These are phyloP conservation scores for Xiphophorus birchmanni DNA, from an alignment of 2,797 vertebrate species.

Conservation along the genomic window DNA sequence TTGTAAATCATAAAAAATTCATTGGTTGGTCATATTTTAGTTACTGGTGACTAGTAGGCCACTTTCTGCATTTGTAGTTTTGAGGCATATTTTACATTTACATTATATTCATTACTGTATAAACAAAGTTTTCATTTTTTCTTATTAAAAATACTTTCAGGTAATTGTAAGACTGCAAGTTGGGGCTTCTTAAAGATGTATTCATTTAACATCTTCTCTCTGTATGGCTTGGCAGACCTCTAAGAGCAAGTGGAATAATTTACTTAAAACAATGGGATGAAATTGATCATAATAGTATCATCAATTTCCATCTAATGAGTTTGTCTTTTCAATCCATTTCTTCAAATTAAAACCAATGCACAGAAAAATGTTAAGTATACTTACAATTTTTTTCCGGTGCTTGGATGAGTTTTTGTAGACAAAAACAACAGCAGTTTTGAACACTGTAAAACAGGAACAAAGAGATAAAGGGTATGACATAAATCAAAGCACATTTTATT, in stretches of 20 bases:
- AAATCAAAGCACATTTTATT: slow-evolving; percentile 21
- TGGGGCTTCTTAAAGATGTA: neutral
- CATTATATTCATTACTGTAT: neutral
- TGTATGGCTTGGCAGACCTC: neutral
- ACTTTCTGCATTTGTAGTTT: no score
- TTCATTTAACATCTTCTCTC: neutral
- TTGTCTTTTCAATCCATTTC: neutral
- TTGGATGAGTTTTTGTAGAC: slow-evolving; percentile 96
- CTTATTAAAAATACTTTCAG: neutral
- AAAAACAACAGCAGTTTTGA: slow-evolving; percentile 96
- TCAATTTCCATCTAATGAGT: neutral
- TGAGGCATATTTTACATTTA: neutral
- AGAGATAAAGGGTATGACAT: slow-evolving; percentile 8
- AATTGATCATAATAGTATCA: neutral
- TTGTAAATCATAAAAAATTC: neutral
- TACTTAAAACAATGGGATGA: neutral
- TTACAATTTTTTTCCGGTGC: slow-evolving; percentile 94
- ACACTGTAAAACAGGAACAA: slow-evolving; percentile 79
- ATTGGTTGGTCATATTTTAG: neutral
- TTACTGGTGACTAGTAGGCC: neutral
- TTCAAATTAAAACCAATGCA: slow-evolving; percentile 11
- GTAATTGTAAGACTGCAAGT: no score
- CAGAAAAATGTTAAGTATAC: slow-evolving; percentile 54
- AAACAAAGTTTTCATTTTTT: neutral
- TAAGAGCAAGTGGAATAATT: neutral